These are phyloP conservation scores for Heteromormyrus szaboi DNA, from an alignment of 2,797 vertebrate species.

Conservation along the genomic window DNA sequence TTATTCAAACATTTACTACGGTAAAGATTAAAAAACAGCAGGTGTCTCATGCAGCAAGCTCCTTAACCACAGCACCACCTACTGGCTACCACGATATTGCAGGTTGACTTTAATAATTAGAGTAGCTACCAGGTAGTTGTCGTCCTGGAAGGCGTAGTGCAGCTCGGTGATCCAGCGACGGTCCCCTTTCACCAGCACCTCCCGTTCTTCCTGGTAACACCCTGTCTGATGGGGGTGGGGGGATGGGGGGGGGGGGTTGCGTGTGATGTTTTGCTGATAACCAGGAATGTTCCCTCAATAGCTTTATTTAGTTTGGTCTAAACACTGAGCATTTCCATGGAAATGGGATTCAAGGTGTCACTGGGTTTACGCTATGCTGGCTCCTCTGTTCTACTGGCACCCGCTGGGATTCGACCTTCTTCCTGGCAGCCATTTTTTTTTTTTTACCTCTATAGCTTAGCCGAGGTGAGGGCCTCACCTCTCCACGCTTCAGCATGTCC, in stretches of 20 bases:
- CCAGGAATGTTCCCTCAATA: not conserved
- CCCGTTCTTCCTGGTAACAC: slow-evolving; percentile 78
- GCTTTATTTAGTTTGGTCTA: not conserved
- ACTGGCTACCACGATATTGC: not conserved
- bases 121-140: slow-evolving; percentile 71
- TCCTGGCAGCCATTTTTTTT: not conserved
- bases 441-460: not conserved
- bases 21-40: not conserved
- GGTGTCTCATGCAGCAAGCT: not conserved
- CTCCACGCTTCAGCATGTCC: slow-evolving; percentile 75
- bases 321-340: not conserved
- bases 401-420: not conserved
- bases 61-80: not conserved
- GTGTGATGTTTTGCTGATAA: not conserved
- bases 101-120: not conserved
- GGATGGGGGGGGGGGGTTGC: not conserved
- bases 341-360: not conserved
- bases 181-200: slow-evolving; percentile 75
- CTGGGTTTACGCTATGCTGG: not conserved
- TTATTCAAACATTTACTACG: not conserved
- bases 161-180: slow-evolving; percentile 77
- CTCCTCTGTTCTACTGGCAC: not conserved
- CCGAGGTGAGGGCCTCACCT: slow-evolving; percentile 46
- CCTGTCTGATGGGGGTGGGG: slow-evolving; percentile 56
- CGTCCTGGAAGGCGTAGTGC: slow-evolving; percentile 83